Evolutionary conservation across 2,888 invertebrate genomes (phyloP).

Genomic region (Leuctra nigra): DNA sequence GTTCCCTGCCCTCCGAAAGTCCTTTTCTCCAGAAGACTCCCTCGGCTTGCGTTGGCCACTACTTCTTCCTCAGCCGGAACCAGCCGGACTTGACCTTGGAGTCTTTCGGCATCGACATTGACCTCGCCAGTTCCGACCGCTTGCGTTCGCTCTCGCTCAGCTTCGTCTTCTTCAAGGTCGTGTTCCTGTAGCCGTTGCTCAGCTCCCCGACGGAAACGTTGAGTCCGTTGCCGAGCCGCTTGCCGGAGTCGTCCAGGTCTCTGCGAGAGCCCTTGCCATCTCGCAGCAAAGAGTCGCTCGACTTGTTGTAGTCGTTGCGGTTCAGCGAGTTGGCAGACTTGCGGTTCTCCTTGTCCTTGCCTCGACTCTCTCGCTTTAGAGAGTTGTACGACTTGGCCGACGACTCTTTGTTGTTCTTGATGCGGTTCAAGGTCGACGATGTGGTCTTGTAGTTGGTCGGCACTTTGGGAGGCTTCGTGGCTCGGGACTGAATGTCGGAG

Average conservation of each 20-base stretch:
- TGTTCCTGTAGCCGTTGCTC: conserved; percentile 39
- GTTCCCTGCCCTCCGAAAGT: conserved; percentile 1
- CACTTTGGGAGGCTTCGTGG: conserved; percentile 27
- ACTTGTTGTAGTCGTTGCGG: conserved; percentile 5
- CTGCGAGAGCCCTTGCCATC: background rate
- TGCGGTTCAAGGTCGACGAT: conserved; percentile 39
- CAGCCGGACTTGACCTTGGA: conserved; percentile 65
- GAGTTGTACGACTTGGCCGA: conserved; percentile 10
- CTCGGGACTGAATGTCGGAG: conserved; percentile 34
- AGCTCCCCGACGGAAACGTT: conserved; percentile 23
- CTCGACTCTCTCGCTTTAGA: background rate
- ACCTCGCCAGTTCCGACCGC: conserved; percentile 46
- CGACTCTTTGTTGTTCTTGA: conserved; percentile 27
- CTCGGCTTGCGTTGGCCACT: conserved; percentile 22
- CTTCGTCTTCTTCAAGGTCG: conserved; percentile 21
- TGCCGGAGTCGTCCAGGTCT: conserved; percentile 33
- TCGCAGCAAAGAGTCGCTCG: background rate
- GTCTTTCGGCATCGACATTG: conserved; percentile 66
- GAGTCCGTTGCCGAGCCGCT: conserved; percentile 37
- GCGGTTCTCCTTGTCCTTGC: conserved; percentile 11
- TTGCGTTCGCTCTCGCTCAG: conserved; percentile 12
- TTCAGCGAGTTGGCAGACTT: conserved; percentile 5
- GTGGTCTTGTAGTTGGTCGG: conserved; percentile 31
- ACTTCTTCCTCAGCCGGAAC: conserved; percentile 56
- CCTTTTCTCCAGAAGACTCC: background rate